Percentiles rank a stretch among this genome's conserved stretches.
These are phyloP conservation scores for Gadopsis marmoratus DNA, from an alignment of 2,797 vertebrate species.

Conservation along the genomic window DNA sequence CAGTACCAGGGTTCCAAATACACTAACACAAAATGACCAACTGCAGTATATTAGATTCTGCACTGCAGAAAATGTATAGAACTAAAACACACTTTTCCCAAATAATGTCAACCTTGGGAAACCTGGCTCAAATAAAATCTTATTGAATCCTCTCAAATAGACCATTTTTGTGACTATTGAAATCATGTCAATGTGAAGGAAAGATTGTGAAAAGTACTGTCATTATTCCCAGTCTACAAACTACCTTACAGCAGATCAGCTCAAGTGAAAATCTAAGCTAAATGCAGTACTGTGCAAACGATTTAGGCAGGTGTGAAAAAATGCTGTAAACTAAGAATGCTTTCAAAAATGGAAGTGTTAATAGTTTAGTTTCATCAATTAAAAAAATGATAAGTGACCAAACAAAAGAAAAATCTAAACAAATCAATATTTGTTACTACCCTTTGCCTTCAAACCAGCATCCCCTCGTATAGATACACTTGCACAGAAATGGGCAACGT, in stretches of 20 bases:
- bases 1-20: not conserved
- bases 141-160: not conserved
- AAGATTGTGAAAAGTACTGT: not conserved
- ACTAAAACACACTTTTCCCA: not conserved
- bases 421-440: no score
- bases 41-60: not conserved
- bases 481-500: no score
- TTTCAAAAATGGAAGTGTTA: no score
- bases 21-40: not conserved
- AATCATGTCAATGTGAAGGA: not conserved
- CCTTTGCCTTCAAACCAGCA: no score
- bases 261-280: not conserved
- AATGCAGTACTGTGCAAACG: not conserved
- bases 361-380: no score
- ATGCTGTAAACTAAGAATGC: no score
- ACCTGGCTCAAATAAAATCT: not conserved
- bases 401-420: no score
- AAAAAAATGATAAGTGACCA: no score
- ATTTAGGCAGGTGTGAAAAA: no score
- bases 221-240: not conserved
- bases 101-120: not conserved
- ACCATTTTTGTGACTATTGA: not conserved
- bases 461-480: no score
- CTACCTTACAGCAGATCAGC: not conserved
- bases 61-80: not conserved